Conservation (phyloP, 2,797 vertebrate species). For the Muscicapa comitata region DNA sequence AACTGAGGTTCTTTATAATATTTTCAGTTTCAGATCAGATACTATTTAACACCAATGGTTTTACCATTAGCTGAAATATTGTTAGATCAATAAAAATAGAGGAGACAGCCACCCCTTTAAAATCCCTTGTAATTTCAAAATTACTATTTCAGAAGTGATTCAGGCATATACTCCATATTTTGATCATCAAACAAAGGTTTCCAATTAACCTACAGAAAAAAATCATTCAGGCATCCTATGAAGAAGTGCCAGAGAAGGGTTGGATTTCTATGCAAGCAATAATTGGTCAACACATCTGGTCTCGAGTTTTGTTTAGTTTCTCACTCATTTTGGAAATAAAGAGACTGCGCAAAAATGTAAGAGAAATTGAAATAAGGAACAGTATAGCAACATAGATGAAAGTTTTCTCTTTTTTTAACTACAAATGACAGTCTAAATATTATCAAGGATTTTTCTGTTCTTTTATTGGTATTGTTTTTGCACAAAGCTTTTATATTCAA, state of each 20-base stretch:
- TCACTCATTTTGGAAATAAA: background rate
- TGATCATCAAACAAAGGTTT: background rate
- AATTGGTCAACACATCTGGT: background rate
- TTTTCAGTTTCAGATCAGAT: background rate
- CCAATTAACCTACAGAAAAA: background rate
- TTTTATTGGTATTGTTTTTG: background rate
- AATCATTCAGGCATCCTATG: background rate
- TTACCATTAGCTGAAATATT: background rate
- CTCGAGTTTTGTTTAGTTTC: background rate
- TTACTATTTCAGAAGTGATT: background rate
- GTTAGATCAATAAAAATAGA: background rate
- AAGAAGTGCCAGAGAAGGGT: background rate
- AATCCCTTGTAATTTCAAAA: background rate
- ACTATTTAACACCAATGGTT: background rate
- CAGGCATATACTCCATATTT: background rate
- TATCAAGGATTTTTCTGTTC: background rate
- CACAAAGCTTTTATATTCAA: background rate
- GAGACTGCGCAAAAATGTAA: background rate
- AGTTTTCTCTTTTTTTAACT: background rate
- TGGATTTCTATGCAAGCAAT: background rate
- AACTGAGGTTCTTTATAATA: background rate
- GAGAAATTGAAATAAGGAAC: background rate
- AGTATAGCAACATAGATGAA: background rate
- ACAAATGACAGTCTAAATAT: background rate
- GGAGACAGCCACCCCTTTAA: background rate